A percentile compares a stretch with the other conserved stretches of the same genome.
Evolutionary conservation across 2,113 vertebrate species (phyloP).

Genomic region (Cynoglossus semilaevis): DNA sequence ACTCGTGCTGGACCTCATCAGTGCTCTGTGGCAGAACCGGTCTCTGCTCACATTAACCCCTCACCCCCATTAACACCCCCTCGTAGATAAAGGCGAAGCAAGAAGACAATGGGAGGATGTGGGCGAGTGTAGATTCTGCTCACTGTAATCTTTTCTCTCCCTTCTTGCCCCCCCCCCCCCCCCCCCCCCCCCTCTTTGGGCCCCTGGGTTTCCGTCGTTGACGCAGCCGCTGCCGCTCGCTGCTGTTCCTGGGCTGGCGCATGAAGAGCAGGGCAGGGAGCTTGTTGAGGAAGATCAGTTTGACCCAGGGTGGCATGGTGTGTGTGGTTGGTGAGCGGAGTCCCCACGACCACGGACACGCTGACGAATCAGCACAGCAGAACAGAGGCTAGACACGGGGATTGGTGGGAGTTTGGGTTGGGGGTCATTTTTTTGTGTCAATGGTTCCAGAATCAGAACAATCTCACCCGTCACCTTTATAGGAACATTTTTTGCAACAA

Average conservation of each 20-base stretch:
- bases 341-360: constrained; percentile 2
- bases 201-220: constrained; percentile 91
- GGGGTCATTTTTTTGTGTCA: constrained; percentile 52
- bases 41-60: constrained; percentile 74
- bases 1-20: constrained; percentile 67
- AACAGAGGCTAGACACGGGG: constrained; percentile 35
- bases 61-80: constrained; percentile 63
- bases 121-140: constrained; percentile 18
- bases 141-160: constrained; percentile 36
- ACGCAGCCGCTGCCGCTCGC: constrained; percentile 87
- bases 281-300: constrained; percentile 88
- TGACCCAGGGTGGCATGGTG: constrained; percentile 96
- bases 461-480: constrained; percentile 69
- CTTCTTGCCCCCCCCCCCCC: background rate
- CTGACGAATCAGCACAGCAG: constrained; percentile 55
- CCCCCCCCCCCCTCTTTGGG: constrained; percentile 77
- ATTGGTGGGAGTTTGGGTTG: constrained; percentile 39
- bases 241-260: constrained; percentile 88
- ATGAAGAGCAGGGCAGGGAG: constrained; percentile 91
- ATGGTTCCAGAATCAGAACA: constrained; percentile 51
- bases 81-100: constrained; percentile 5
- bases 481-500: constrained; percentile 62
- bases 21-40: constrained; percentile 61
- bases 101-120: constrained; percentile 1
- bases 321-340: constrained; percentile 93